phyloP scores from a whole-genome alignment of 2,113 vertebrate genomes.

The Oncorhynchus mykiss region DNA sequence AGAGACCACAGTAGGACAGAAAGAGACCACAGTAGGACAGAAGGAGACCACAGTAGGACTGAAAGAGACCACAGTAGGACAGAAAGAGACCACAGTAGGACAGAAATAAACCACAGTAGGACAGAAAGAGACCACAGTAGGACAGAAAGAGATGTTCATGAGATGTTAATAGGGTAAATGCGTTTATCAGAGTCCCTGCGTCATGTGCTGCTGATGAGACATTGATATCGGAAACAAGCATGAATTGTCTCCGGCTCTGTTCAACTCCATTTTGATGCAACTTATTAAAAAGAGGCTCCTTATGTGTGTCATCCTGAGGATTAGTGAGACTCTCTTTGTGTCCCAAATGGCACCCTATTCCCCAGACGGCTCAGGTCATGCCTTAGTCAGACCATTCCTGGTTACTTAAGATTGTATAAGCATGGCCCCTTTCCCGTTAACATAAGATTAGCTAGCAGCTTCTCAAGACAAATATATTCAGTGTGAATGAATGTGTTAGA shows the following conservation, averaged over 20 bases:
- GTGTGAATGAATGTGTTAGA: not conserved
- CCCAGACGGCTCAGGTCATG: not conserved
- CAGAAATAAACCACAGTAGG: too few species aligned
- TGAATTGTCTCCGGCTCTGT: too few species aligned
- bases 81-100: too few species aligned
- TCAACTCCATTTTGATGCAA: not conserved
- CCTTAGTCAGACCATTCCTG: too few species aligned
- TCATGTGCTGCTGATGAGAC: not conserved
- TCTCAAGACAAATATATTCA: not conserved
- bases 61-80: too few species aligned
- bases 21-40: too few species aligned
- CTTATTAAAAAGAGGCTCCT: not conserved
- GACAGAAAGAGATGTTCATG: not conserved
- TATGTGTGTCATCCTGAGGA: slow-evolving; percentile 1
- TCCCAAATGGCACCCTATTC: not conserved
- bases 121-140: too few species aligned
- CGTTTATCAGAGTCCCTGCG: not conserved
- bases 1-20: too few species aligned
- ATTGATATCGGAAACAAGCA: too few species aligned
- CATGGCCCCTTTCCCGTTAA: too few species aligned
- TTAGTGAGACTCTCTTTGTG: not conserved
- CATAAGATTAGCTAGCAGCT: not conserved
- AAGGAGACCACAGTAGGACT: too few species aligned
- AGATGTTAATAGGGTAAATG: not conserved
- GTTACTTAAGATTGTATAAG: too few species aligned